phyloP scores from a whole-genome alignment of 1,140 invertebrate species.

The Drosophila repleta region DNA sequence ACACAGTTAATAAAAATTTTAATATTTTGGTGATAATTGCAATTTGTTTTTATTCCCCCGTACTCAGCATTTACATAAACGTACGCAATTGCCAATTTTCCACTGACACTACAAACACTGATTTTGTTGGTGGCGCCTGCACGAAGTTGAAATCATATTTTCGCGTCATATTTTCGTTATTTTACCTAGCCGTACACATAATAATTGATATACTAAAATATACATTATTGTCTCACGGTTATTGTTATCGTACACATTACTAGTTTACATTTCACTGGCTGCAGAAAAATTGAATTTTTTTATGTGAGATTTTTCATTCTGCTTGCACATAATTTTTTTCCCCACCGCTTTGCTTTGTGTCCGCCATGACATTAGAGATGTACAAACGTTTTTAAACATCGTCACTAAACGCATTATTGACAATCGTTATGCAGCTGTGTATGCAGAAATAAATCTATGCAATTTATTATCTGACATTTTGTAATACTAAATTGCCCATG shows the following conservation, averaged over 20 bases:
- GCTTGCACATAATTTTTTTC: conserved; percentile 78
- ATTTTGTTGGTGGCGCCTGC: conserved; percentile 74
- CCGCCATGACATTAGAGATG: conserved; percentile 55
- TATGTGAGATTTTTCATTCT: conserved; percentile 61
- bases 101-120: conserved; percentile 63
- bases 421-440: conserved; percentile 28
- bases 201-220: conserved; percentile 48
- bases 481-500: no score
- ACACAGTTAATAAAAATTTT: conserved; percentile 27
- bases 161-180: conserved; percentile 65
- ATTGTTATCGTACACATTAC: conserved; percentile 34
- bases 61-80: conserved; percentile 46
- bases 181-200: conserved; percentile 17
- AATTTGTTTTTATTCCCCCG: conserved; percentile 41
- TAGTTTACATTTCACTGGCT: conserved; percentile 61
- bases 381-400: conserved; percentile 16
- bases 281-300: conserved; percentile 63
- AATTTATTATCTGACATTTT: background rate
- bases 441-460: background rate
- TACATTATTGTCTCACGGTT: conserved; percentile 61
- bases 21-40: conserved; percentile 11
- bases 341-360: conserved; percentile 74
- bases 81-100: conserved; percentile 55
- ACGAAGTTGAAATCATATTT: conserved; percentile 71
- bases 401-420: conserved; percentile 4